Percentiles rank a stretch among this genome's conserved stretches.
phyloP scores from a whole-genome alignment of 1,140 invertebrate genomes.

The Teleopsis dalmanni region DNA sequence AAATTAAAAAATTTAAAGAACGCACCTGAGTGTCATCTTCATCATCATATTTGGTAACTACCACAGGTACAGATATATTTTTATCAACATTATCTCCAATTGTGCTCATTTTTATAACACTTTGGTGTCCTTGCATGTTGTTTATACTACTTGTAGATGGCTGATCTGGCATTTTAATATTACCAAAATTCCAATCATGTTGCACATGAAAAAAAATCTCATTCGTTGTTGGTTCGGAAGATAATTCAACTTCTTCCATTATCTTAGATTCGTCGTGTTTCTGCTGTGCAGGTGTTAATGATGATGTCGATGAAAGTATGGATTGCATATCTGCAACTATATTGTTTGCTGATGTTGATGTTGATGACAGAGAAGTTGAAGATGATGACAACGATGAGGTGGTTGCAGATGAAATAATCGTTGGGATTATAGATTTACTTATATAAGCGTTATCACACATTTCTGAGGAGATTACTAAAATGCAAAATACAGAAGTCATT shows the following conservation, averaged over 20 bases:
- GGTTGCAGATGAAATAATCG: slow-evolving; percentile 3
- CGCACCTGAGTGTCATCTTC: slow-evolving; percentile 1
- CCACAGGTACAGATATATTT: not conserved
- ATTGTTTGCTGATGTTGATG: not conserved
- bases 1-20: no score
- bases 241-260: not conserved
- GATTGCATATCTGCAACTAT: not conserved
- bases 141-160: slow-evolving; percentile 7
- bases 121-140: slow-evolving; percentile 8
- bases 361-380: slow-evolving; percentile 9
- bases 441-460: no score
- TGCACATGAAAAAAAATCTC: slow-evolving; percentile 41
- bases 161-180: slow-evolving; percentile 22
- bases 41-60: not conserved
- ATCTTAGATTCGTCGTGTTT: no score
- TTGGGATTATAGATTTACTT: no score
- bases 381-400: slow-evolving; percentile 6
- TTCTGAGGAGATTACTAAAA: no score
- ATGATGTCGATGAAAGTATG: not conserved
- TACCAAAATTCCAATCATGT: slow-evolving; percentile 43
- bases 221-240: slow-evolving; percentile 2
- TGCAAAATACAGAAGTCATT: no score
- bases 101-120: not conserved
- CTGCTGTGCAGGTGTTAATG: not conserved
- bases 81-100: not conserved